Evolutionary conservation across 2,797 vertebrate species (phyloP).

Genomic region (Acanthurus leucopareius): DNA sequence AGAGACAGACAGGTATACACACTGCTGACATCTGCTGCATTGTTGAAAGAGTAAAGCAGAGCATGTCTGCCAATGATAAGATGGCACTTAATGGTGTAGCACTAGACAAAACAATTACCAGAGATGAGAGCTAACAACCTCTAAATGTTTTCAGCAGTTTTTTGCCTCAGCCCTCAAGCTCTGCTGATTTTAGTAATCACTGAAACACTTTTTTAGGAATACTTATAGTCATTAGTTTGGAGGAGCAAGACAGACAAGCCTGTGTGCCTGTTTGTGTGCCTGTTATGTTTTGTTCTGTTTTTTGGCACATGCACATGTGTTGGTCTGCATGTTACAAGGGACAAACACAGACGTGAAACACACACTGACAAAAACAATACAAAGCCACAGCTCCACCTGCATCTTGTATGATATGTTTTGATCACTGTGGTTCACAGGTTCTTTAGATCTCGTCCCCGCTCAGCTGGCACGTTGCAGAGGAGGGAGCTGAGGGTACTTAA

Average conservation of each 20-base stretch:
- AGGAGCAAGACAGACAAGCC: background rate
- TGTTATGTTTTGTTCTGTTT: background rate
- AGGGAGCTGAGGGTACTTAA: too few species aligned
- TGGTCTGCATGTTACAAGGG: background rate
- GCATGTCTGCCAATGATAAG: background rate
- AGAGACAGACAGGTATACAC: too few species aligned
- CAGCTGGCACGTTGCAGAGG: slow-evolving; percentile 1
- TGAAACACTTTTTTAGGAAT: background rate
- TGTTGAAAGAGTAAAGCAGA: background rate
- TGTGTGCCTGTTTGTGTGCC: background rate
- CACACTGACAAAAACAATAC: background rate
- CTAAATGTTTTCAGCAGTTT: background rate
- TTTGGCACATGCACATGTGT: background rate
- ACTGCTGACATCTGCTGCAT: too few species aligned
- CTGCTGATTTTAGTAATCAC: slow-evolving; percentile 8
- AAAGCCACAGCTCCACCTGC: background rate
- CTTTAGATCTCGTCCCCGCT: slow-evolving; percentile 16
- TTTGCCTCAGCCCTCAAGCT: slow-evolving; percentile 3
- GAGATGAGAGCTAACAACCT: background rate
- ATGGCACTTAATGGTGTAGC: slow-evolving; percentile 11
- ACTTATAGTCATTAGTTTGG: background rate
- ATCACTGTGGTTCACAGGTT: slow-evolving; percentile 40
- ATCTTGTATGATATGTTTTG: background rate
- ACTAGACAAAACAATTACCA: background rate
- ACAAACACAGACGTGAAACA: background rate